phyloP scores from a whole-genome alignment of 1,140 invertebrate genomes.

The Psix sp. region DNA sequence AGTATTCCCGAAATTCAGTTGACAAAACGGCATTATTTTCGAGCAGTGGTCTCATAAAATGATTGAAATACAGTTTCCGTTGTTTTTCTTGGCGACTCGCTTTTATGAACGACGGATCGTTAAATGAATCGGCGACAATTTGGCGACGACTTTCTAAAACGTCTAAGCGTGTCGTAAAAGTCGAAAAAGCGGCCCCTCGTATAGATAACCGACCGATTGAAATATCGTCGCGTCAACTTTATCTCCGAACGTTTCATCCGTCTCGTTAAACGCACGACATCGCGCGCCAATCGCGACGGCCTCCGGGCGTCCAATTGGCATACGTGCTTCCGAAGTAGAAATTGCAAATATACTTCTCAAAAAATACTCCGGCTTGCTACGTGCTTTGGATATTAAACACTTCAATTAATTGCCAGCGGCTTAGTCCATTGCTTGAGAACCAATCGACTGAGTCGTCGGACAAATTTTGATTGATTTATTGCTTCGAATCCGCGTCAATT shows the following conservation, averaged over 20 bases:
- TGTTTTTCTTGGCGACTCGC: constrained; percentile 29
- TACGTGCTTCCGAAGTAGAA: too few species aligned
- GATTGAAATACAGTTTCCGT: constrained; percentile 54
- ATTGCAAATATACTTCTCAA: too few species aligned
- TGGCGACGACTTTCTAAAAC: constrained; percentile 50
- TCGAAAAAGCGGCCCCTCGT: constrained; percentile 40
- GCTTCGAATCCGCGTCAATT: constrained; percentile 15
- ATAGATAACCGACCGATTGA: constrained; percentile 45
- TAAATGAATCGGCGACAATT: constrained; percentile 50
- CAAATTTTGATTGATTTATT: constrained; percentile 36
- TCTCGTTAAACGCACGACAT: constrained; percentile 33
- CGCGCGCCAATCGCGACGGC: background rate
- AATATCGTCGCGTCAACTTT: constrained; percentile 45
- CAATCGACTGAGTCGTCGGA: background rate
- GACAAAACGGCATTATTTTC: constrained; percentile 32
- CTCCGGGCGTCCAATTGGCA: too few species aligned
- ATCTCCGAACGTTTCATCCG: constrained; percentile 33
- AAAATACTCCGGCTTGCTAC: too few species aligned
- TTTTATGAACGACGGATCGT: constrained; percentile 41
- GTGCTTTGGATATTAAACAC: too few species aligned
- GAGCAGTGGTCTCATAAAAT: constrained; percentile 30
- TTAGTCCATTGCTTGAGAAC: constrained; percentile 4
- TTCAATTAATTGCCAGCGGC: too few species aligned
- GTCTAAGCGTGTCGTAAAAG: constrained; percentile 44
- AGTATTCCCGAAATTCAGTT: too few species aligned